A percentile compares a stretch with the other conserved stretches of the same genome.
phyloP scores from a whole-genome alignment of 2,888 invertebrate species.

The Gisinianus flammeolus region DNA sequence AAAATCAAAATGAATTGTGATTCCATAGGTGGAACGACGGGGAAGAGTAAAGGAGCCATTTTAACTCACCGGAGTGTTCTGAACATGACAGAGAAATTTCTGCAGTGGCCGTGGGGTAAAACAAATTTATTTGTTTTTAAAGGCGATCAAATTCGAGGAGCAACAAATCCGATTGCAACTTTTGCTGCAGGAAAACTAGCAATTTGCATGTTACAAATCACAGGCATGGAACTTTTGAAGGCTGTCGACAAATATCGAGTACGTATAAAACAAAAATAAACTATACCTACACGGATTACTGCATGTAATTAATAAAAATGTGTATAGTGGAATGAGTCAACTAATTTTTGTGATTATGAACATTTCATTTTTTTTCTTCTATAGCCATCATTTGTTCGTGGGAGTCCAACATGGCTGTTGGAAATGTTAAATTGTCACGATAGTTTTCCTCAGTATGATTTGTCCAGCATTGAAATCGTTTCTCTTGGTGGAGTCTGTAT shows the following conservation, averaged over 20 bases:
- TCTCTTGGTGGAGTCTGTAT: conserved; percentile 47
- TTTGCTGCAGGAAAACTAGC: conserved; percentile 42
- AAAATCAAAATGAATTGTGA: too few relatives aligned
- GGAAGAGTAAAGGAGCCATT: conserved; percentile 48
- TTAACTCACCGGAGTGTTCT: conserved; percentile 45
- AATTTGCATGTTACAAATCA: conserved; percentile 44
- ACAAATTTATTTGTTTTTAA: conserved; percentile 50
- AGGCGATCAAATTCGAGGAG: conserved; percentile 54
- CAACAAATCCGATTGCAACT: conserved; percentile 43
- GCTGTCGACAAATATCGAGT: conserved; percentile 53
- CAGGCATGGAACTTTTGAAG: conserved; percentile 46
- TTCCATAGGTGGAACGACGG: conserved; percentile 52
- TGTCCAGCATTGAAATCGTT: conserved; percentile 41
- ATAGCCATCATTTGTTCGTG: conserved; percentile 52
- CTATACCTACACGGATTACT: too few relatives aligned
- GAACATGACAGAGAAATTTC: conserved; percentile 31
- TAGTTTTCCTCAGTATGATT: conserved; percentile 44
- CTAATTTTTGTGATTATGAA: too few relatives aligned
- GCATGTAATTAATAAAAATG: too few relatives aligned
- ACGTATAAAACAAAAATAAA: too few relatives aligned
- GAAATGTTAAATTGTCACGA: conserved; percentile 48
- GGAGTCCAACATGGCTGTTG: conserved; percentile 52
- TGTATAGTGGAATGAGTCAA: too few relatives aligned
- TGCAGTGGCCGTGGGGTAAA: conserved; percentile 41
- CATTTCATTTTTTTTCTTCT: not conserved